A percentile compares a stretch with the other conserved stretches of the same genome.
phyloP scores from a whole-genome alignment of 1,140 invertebrate genomes.

The Drosophila ficusphila region DNA sequence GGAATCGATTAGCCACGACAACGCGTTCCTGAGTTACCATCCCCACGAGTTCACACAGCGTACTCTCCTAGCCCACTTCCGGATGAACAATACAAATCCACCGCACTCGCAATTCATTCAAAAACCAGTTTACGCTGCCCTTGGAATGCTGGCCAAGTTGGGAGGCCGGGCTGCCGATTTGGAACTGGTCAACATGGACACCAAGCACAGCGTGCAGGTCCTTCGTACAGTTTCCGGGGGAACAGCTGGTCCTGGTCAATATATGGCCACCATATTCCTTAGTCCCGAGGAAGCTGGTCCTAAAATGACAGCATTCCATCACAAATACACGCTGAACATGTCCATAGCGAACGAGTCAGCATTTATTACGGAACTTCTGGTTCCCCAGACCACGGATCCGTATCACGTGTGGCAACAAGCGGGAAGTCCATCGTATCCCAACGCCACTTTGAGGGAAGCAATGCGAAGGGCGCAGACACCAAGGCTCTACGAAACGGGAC shows the following conservation, averaged over 20 bases:
- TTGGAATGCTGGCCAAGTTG: constrained; percentile 84
- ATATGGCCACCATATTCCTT: constrained; percentile 70
- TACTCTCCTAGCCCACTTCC: constrained; percentile 85
- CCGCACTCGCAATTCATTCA: constrained; percentile 85
- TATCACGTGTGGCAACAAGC: constrained; percentile 61
- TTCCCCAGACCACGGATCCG: constrained; percentile 77
- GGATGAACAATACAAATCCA: constrained; percentile 85
- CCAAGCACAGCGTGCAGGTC: constrained; percentile 64
- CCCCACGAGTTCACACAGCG: constrained; percentile 85
- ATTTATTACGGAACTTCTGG: constrained; percentile 81
- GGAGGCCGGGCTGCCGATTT: constrained; percentile 68
- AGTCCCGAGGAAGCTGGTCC: constrained; percentile 69
- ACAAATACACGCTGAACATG: constrained; percentile 71
- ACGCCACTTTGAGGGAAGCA: constrained; percentile 57
- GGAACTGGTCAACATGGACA: constrained; percentile 70
- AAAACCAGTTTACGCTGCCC: constrained; percentile 85
- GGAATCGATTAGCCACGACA: constrained; percentile 85
- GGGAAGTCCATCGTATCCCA: constrained; percentile 68
- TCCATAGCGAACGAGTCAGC: constrained; percentile 74
- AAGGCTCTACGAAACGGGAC: constrained; percentile 56
- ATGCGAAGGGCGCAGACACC: constrained; percentile 71
- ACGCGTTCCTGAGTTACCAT: constrained; percentile 85
- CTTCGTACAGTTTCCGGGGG: constrained; percentile 59
- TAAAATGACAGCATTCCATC: constrained; percentile 54
- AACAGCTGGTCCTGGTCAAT: constrained; percentile 40